phyloP scores from a whole-genome alignment of 2,888 invertebrate genomes.

The Hymenopus coronatus region DNA sequence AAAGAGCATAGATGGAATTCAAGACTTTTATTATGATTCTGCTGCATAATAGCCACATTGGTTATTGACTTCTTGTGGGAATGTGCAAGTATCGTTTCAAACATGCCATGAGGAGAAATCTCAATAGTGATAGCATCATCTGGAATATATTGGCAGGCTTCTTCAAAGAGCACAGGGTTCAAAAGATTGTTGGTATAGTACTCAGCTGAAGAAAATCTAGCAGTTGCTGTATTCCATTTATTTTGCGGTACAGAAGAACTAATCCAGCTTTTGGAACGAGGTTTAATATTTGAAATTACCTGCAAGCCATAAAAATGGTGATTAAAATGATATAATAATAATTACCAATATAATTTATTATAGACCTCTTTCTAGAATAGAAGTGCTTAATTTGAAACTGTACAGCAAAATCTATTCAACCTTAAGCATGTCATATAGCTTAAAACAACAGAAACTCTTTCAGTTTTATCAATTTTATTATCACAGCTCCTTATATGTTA shows the following conservation, averaged over 20 bases:
- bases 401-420: too few relatives aligned
- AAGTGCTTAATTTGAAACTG: too few relatives aligned
- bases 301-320: neutral
- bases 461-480: too few relatives aligned
- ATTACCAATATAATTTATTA: too few relatives aligned
- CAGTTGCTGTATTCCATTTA: conserved; percentile 66
- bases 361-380: too few relatives aligned
- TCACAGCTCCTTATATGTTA: too few relatives aligned
- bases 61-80: conserved; percentile 67
- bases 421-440: too few relatives aligned
- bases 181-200: conserved; percentile 96
- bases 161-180: conserved; percentile 90
- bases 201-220: conserved; percentile 70
- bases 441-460: too few relatives aligned
- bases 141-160: conserved; percentile 80
- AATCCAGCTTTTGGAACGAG: conserved; percentile 75
- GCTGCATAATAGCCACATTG: conserved; percentile 69
- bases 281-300: conserved; percentile 61
- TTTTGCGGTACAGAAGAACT: conserved; percentile 76
- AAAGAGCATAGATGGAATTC: conserved; percentile 49
- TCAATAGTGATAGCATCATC: conserved; percentile 86
- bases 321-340: neutral
- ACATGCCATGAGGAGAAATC: conserved; percentile 88
- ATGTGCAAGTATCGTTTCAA: conserved; percentile 90
- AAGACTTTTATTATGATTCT: conserved; percentile 51